Evolutionary conservation across 2,888 invertebrate genomes (phyloP).

Genomic region (Dione vanillae): DNA sequence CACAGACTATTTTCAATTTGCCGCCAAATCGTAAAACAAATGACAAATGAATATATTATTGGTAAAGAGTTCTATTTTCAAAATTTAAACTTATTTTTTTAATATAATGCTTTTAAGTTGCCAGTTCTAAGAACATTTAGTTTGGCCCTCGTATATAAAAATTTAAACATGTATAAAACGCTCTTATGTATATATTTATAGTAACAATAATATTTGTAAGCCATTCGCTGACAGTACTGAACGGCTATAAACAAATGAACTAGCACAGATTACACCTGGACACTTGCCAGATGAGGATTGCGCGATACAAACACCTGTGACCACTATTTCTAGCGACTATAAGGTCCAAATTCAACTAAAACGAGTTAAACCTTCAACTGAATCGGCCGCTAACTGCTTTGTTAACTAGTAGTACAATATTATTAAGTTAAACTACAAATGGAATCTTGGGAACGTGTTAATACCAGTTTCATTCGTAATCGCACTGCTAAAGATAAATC

Average conservation of each 20-base stretch:
- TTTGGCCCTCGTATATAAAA: no score
- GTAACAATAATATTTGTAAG: conserved; percentile 30
- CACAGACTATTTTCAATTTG: no score
- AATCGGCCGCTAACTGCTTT: conserved; percentile 36
- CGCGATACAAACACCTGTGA: conserved; percentile 4
- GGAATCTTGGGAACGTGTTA: conserved; percentile 40
- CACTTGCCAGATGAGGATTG: conserved; percentile 40
- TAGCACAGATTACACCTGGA: conserved; percentile 41
- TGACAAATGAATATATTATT: no score
- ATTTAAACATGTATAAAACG: background rate
- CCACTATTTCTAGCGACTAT: background rate
- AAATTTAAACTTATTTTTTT: no score
- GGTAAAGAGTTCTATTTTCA: no score
- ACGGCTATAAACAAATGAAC: conserved; percentile 43
- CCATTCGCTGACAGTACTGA: conserved; percentile 19
- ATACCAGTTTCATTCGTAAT: conserved; percentile 29
- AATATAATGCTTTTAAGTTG: no score
- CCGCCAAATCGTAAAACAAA: no score
- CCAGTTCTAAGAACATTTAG: no score
- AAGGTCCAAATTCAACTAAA: conserved; percentile 19
- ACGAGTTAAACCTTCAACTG: background rate
- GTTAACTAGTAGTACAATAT: conserved; percentile 40
- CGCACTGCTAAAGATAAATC: conserved; percentile 5
- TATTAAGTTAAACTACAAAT: conserved; percentile 39
- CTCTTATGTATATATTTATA: background rate